A percentile compares a stretch with the other conserved stretches of the same genome.
phyloP scores from a whole-genome alignment of 2,797 vertebrate species.

The Mormyrus hasselquistii region DNA sequence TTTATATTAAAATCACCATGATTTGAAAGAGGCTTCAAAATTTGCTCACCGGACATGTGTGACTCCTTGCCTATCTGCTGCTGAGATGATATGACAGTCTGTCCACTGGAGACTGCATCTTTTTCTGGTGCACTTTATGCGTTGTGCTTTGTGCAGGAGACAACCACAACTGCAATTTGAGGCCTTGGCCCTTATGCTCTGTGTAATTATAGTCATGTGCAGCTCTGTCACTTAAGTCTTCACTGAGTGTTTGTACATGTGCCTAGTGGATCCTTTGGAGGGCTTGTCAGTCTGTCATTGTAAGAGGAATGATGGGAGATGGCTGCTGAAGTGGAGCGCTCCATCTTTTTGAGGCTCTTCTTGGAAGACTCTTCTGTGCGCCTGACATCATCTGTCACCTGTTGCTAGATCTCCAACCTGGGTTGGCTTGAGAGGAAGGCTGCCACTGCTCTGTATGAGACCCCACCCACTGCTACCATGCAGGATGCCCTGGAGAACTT shows the following conservation, averaged over 20 bases:
- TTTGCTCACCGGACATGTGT: not conserved
- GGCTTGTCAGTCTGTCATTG: not conserved
- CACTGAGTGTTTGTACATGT: not conserved
- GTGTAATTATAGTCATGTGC: not conserved
- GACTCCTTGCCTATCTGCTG: not conserved
- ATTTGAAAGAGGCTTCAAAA: not conserved
- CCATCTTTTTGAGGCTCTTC: not conserved
- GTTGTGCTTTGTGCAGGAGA: not conserved
- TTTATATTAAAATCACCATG: not conserved
- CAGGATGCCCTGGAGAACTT: constrained; percentile 84
- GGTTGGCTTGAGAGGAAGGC: constrained; percentile 86
- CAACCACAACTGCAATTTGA: not conserved
- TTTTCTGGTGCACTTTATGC: not conserved
- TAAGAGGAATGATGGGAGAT: not conserved
- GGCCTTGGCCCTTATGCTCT: not conserved
- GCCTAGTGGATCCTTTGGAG: not conserved
- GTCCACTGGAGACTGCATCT: not conserved
- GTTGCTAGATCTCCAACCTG: constrained; percentile 72
- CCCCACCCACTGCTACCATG: constrained; percentile 66
- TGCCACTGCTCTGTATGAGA: constrained; percentile 71
- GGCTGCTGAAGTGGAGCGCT: not conserved
- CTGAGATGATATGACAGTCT: not conserved
- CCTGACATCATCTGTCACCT: not conserved
- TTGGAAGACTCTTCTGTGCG: not conserved
- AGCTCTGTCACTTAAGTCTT: not conserved